Percentiles rank a stretch among this genome's conserved stretches.
These are phyloP conservation scores for Dendronephthya gigantea DNA, from an alignment of 64 coral and sea anemone species.

Conservation along the genomic window DNA sequence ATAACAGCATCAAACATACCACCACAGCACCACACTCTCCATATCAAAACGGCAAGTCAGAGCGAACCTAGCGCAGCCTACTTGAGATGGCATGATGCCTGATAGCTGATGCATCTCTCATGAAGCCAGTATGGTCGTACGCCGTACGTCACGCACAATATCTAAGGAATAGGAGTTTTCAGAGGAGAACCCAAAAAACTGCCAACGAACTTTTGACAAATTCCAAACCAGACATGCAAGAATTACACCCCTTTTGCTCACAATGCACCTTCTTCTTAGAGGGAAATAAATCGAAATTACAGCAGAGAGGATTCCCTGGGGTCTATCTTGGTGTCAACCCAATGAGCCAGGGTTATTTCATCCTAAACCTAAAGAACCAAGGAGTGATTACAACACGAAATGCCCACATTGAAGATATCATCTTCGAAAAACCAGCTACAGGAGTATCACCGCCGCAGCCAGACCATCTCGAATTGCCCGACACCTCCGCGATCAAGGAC, in stretches of 20 bases:
- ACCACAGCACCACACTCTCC: neutral
- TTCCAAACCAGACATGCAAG: constrained; percentile 9
- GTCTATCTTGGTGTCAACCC: constrained; percentile 23
- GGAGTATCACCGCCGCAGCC: neutral
- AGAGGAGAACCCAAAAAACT: constrained; percentile 18
- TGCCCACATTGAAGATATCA: neutral
- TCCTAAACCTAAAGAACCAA: neutral
- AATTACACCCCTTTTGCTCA: constrained; percentile 24
- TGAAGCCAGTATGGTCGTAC: constrained; percentile 19
- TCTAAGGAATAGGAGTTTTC: constrained; percentile 16
- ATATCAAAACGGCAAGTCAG: too few relatives aligned
- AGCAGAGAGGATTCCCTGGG: neutral
- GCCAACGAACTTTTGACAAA: neutral
- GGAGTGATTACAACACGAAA: neutral
- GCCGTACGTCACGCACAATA: neutral
- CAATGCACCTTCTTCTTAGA: constrained; percentile 13
- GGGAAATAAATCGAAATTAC: constrained; percentile 24
- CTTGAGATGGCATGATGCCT: neutral
- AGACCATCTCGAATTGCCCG: too few relatives aligned
- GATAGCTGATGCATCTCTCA: neutral
- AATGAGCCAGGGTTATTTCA: neutral
- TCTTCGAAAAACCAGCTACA: neutral
- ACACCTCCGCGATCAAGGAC: neutral
- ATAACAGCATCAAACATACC: neutral
- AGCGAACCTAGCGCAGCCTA: neutral